phyloP scores from a whole-genome alignment of 2,797 vertebrate species.

The Triplophysa bombifrons region DNA sequence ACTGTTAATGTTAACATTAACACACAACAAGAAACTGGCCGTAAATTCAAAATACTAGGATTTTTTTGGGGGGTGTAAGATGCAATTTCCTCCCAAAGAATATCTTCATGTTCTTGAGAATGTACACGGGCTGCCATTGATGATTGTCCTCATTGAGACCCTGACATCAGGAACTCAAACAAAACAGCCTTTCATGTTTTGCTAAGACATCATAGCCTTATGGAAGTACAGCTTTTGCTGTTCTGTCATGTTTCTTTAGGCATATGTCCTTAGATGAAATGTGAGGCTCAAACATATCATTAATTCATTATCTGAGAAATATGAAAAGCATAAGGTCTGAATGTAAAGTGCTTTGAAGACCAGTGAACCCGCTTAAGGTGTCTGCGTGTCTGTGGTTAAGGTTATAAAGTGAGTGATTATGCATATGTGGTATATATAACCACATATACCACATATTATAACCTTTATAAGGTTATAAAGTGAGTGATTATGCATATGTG shows the following conservation, averaged over 20 bases:
- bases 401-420: background rate
- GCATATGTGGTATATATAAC: background rate
- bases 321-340: constrained; percentile 4
- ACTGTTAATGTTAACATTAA: no score
- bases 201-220: background rate
- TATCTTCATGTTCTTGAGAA: background rate
- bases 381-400: constrained; percentile 16
- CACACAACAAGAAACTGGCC: no score
- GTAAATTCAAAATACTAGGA: no score
- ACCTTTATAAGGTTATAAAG: constrained; percentile 4
- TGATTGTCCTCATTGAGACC: background rate
- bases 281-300: constrained; percentile 5
- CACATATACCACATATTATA: no score
- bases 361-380: background rate
- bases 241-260: background rate
- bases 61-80: no score
- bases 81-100: no score
- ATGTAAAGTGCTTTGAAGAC: background rate
- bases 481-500: background rate
- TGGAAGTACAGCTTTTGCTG: background rate
- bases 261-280: constrained; percentile 8
- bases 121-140: background rate
- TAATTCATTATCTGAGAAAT: constrained; percentile 27
- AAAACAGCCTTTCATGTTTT: background rate
- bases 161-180: background rate